Base-by-base conservation (phyloP, 2,888 invertebrate species). In the Chymomyza amoena region DNA sequence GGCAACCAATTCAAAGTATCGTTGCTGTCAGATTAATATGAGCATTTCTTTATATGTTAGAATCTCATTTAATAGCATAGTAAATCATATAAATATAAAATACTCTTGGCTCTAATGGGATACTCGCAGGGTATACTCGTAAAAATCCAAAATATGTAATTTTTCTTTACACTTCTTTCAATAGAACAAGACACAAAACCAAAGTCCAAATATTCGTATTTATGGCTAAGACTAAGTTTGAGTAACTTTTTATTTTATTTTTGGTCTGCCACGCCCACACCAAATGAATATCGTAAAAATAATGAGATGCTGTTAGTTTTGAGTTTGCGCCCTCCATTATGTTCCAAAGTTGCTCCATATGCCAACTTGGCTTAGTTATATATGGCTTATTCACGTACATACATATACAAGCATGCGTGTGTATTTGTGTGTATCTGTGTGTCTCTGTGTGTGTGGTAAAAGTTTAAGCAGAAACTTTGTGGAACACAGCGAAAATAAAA, bases 241-340 rank as follows among this genome's bases (percentile, higher is more conserved):
- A 45, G 39, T 45, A 45, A 45, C 39, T 45, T 45, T 36, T 56
- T 54, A 6, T 61, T 10, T 20, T 9, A 20, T 54, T 56, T 54
- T 16, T 61, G 70, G 65, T n/a, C n/a, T 6, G n/a, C 10, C 39
- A 56, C 64, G 64, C 54, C 56, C 32, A 39, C 62, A 16, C 36
- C 52, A 64, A 64, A 64, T 64, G 52, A 56, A 64, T 64, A 64
- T 64, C 69, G 65, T 67, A 57, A 64, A 68, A 66, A 67, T 70
- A 79, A 70, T 72, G 79, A 62, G 67, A 70, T 64, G 69, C 70
- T 68, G 60, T 25, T 45, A 61, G 65, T 66, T 56, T 69, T 76
- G 66, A 13, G 39, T 39, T 13, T 5, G 32, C 39, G 10, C 39
- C 39, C 13, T 10, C 39, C 39, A 45, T 45, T 45, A 13, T 45